Conservation (phyloP, 2,113 vertebrate species). For the Callospermophilus lateralis region DNA sequence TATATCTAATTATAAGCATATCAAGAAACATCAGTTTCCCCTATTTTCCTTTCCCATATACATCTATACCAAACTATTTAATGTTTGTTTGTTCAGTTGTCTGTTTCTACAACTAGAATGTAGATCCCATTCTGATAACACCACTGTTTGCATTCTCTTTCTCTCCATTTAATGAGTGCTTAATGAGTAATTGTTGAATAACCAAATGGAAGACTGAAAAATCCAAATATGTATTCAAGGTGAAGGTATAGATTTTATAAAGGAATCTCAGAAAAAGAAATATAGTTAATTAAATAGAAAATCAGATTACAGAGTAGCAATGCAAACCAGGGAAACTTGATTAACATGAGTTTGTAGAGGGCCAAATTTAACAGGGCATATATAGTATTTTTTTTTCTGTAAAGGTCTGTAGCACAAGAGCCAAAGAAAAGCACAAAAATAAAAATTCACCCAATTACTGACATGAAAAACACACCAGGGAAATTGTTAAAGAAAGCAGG, state of each 20-base stretch:
- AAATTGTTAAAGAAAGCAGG: not conserved
- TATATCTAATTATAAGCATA: not conserved
- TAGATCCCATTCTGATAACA: not conserved
- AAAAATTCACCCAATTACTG: not conserved
- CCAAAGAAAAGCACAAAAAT: not conserved
- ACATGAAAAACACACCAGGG: not conserved
- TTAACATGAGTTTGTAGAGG: not conserved
- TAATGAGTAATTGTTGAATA: slow-evolving; percentile 22
- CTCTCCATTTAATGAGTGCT: not conserved
- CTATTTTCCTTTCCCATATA: not conserved
- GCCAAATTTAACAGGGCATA: not conserved
- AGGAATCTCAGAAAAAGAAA: not conserved
- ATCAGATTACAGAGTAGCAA: not conserved
- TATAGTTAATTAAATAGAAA: not conserved
- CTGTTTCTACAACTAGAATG: not conserved
- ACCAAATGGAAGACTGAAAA: not conserved
- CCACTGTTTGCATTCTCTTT: not conserved
- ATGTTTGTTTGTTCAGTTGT: not conserved
- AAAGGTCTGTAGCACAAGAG: not conserved
- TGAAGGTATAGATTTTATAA: not conserved
- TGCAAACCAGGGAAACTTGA: not conserved
- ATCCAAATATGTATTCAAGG: not conserved
- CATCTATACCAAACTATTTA: not conserved
- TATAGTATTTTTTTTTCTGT: not conserved
- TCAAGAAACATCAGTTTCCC: not conserved